A percentile compares a stretch with the other conserved stretches of the same genome.
Evolutionary conservation across 1,140 invertebrate species (phyloP).

Genomic region (Vanessa tameamea): DNA sequence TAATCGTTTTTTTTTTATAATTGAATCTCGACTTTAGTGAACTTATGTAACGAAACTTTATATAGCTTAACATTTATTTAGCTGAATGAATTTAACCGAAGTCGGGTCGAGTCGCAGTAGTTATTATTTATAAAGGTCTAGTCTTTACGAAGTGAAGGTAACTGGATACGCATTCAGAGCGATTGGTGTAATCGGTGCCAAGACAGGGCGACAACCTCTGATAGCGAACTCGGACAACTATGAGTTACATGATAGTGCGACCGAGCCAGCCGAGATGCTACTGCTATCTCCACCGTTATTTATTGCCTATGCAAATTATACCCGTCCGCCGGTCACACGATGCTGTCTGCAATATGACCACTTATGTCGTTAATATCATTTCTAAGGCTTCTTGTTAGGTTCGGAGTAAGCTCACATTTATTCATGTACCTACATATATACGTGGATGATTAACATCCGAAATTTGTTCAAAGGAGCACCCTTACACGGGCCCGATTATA

Average conservation of each 20-base stretch:
- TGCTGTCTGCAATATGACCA: constrained; percentile 40
- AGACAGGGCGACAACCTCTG: constrained; percentile 71
- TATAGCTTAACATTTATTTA: no score
- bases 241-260: constrained; percentile 58
- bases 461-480: no score
- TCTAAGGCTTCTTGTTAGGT: constrained; percentile 8
- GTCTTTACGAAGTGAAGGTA: constrained; percentile 43
- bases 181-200: constrained; percentile 61
- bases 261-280: constrained; percentile 54
- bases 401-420: neutral
- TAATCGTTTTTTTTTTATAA: no score
- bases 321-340: constrained; percentile 55
- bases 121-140: constrained; percentile 18
- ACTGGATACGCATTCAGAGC: constrained; percentile 48
- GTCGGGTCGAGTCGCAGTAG: no score
- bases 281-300: constrained; percentile 63
- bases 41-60: no score
- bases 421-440: no score
- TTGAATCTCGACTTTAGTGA: no score
- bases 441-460: no score
- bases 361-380: constrained; percentile 38
- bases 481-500: no score
- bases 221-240: constrained; percentile 57
- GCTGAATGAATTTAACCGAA: neutral
- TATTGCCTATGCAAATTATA: constrained; percentile 69